These are phyloP conservation scores for Cebidichthys violaceus DNA, from an alignment of 2,113 vertebrate species.

Conservation along the genomic window DNA sequence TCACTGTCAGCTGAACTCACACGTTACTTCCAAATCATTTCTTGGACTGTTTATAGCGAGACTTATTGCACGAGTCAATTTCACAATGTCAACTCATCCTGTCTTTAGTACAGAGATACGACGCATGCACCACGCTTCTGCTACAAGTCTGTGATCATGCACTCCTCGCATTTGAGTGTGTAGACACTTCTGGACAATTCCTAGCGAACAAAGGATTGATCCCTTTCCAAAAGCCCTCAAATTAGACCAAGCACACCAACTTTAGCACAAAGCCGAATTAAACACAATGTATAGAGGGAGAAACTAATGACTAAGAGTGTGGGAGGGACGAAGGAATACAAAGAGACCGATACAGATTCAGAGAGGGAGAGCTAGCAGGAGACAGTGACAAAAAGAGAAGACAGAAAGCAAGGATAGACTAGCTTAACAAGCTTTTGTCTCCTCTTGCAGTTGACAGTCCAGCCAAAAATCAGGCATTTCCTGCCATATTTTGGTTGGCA, in stretches of 20 bases:
- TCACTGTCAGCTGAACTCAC: background rate
- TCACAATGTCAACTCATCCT: background rate
- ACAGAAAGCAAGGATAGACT: conserved; percentile 23
- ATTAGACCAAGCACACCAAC: conserved; percentile 41
- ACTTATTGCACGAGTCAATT: background rate
- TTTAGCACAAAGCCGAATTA: conserved; percentile 42
- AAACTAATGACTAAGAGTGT: conserved; percentile 13
- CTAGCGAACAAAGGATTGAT: conserved; percentile 40
- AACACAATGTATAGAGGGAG: conserved; percentile 47
- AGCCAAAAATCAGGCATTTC: conserved; percentile 26
- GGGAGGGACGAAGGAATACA: conserved; percentile 38
- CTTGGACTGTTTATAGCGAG: background rate
- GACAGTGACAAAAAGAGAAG: conserved; percentile 13
- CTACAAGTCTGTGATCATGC: background rate
- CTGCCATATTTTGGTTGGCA: conserved; percentile 12
- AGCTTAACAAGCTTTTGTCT: conserved; percentile 30
- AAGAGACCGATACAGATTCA: conserved; percentile 40
- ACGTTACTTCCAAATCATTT: conserved; percentile 7
- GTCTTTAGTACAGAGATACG: background rate
- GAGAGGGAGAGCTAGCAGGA: background rate
- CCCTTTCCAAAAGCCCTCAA: conserved; percentile 57
- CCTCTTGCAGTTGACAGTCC: background rate
- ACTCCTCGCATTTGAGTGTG: background rate
- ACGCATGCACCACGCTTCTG: background rate
- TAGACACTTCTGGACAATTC: conserved; percentile 1